Conservation (phyloP, 2,888 invertebrate species). For the Drosophila pseudotakahashii region DNA sequence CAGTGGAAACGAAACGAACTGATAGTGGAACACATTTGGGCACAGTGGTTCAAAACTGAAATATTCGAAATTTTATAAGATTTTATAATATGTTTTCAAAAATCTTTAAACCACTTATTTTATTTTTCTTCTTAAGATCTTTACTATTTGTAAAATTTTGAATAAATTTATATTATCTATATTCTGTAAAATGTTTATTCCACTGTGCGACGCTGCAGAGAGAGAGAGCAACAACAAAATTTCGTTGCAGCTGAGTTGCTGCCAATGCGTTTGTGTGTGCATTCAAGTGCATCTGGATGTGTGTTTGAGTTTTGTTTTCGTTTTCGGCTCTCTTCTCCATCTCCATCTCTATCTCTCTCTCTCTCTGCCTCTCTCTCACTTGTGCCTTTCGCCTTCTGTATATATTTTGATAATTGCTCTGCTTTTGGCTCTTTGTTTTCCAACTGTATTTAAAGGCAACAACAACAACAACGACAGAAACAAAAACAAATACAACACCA, state of each 20-base stretch:
- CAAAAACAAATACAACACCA: conserved; percentile 21
- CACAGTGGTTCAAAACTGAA: conserved; percentile 40
- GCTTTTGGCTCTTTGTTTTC: conserved; percentile 42
- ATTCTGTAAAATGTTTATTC: too few relatives aligned
- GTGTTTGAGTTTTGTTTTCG: conserved; percentile 40
- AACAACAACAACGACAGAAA: background rate
- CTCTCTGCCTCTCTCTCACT: background rate
- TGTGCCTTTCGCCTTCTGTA: conserved; percentile 21
- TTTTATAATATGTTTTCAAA: too few relatives aligned
- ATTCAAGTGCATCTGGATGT: conserved; percentile 23
- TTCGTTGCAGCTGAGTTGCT: conserved; percentile 67
- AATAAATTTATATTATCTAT: too few relatives aligned
- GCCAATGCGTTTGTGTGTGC: conserved; percentile 37
- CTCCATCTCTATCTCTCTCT: background rate
- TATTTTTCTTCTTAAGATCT: too few relatives aligned
- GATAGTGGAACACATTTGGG: conserved; percentile 64
- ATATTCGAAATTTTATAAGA: too few relatives aligned
- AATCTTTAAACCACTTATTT: background rate
- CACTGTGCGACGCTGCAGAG: conserved; percentile 33
- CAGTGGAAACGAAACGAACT: conserved; percentile 58
- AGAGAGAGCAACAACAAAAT: conserved; percentile 51
- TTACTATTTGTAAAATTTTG: too few relatives aligned
- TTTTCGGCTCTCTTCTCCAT: conserved; percentile 29
- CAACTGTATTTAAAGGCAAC: conserved; percentile 14
- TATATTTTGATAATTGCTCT: conserved; percentile 44